Conservation (phyloP, 2,797 vertebrate genomes). For the Antennarius maculatus region DNA sequence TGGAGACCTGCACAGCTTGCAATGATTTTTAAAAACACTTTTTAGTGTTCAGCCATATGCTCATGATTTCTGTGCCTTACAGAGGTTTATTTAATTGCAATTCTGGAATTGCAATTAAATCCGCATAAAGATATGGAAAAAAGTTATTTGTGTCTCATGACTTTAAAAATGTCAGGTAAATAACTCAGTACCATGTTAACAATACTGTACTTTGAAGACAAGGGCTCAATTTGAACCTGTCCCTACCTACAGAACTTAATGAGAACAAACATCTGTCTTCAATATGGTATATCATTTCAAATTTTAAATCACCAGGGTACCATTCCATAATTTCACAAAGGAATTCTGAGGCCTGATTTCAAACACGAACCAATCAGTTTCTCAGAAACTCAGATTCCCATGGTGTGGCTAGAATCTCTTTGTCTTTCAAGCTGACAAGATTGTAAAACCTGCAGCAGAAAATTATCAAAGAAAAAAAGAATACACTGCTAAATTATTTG, state of each 20-base stretch:
- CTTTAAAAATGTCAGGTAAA: constrained; percentile 54
- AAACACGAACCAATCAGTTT: constrained; percentile 26
- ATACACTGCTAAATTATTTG: constrained; percentile 20
- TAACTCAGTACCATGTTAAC: constrained; percentile 48
- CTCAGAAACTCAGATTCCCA: constrained; percentile 16
- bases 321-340: constrained; percentile 56
- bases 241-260: constrained; percentile 72
- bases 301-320: constrained; percentile 71
- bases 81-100: constrained; percentile 38
- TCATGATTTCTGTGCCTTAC: constrained; percentile 37
- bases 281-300: constrained; percentile 72
- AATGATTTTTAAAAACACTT: constrained; percentile 36
- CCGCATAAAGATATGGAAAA: constrained; percentile 38
- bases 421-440: constrained; percentile 14
- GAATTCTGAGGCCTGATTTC: constrained; percentile 52
- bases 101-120: too few species aligned
- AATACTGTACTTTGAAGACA: constrained; percentile 48
- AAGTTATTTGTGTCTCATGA: constrained; percentile 55
- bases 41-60: constrained; percentile 20
- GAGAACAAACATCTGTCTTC: constrained; percentile 74
- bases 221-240: constrained; percentile 63
- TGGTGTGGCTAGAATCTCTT: constrained; percentile 29
- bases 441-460: constrained; percentile 13
- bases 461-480: background rate
- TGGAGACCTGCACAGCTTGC: constrained; percentile 15